Evolutionary conservation across 2,797 vertebrate species (phyloP), one percentile per base, ranked within the genome.

Genomic region (Ciconia nigra): DNA sequence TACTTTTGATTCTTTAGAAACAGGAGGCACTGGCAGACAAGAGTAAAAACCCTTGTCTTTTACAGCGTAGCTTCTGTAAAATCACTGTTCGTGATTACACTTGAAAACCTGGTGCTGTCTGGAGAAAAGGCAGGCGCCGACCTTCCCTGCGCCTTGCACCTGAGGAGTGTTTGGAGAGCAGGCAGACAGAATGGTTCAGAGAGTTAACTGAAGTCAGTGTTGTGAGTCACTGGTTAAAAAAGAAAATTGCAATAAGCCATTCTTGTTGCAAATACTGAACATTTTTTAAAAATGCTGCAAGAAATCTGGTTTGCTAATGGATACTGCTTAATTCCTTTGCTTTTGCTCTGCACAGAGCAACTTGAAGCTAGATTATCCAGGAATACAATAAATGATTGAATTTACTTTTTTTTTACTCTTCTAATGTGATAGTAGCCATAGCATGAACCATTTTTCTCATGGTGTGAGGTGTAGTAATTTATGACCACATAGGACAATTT

Each of bases 111-210:
- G 39, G 16, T 12, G 15, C 33, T 46, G 31, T 3, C 42, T 41
- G 42, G 16, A 47, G 69, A 17, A 58, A 22, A 82, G 37, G 37
- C 3, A 0, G 6, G 9, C 1, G 2, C 39, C 3, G 4, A 15
- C 33, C 9, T 12, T 52, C 41, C 58, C 61, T 7, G 20, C 6
- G 4, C 65, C 41, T 33, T 7, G 31, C 42, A 33, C 14, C 41
- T 10, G 15, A n/a, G 66, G 33, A 35, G 33, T 0, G 2, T 42
- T 31, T 20, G 24, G 61, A 9, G 13, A 28, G 9, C 49, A 4
- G 44, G 28, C 15, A 9, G 47, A 4, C 15, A 4, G 10, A 47
- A 31, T 16, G 0, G 5, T 6, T 42, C 59, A 28, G 26, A 5
- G n/a, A 13, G 33, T 26, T 44, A 25, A 35, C 9, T 17, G 42